Percentiles rank a stretch among this genome's conserved stretches.
phyloP scores from a whole-genome alignment of 2,888 invertebrate species.

The Acanthoscelides obtectus region DNA sequence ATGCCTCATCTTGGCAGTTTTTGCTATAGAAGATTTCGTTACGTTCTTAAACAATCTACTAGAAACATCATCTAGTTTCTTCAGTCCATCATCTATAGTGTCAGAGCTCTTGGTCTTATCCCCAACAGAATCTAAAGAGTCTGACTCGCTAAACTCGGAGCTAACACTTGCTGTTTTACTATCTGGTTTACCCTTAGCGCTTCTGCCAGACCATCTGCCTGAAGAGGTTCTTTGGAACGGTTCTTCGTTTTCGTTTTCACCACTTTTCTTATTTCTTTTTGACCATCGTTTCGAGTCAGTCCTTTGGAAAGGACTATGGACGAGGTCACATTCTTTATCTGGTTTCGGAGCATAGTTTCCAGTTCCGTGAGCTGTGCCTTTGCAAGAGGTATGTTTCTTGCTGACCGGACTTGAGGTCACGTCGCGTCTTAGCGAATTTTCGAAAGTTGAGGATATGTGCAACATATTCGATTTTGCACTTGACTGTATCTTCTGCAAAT shows the following conservation, averaged over 20 bases:
- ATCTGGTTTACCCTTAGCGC: constrained; percentile 28
- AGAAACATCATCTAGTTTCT: constrained; percentile 36
- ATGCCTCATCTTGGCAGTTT: constrained; percentile 57
- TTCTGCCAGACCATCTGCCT: constrained; percentile 18
- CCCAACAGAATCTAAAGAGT: constrained; percentile 54
- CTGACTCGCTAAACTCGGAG: constrained; percentile 63
- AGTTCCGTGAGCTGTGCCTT: constrained; percentile 67
- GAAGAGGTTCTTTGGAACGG: constrained; percentile 27
- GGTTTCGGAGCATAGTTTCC: constrained; percentile 15
- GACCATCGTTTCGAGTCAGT: constrained; percentile 51
- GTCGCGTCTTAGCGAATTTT: constrained; percentile 55
- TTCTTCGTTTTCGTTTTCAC: constrained; percentile 8
- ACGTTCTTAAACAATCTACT: constrained; percentile 54
- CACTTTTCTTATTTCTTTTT: constrained; percentile 36
- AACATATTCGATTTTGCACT: too few species aligned
- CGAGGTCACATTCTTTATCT: constrained; percentile 15
- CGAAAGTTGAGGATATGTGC: constrained; percentile 49
- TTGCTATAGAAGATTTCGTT: constrained; percentile 58
- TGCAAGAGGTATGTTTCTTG: constrained; percentile 66
- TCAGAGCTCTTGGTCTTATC: constrained; percentile 27
- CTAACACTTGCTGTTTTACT: constrained; percentile 55
- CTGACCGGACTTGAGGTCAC: constrained; percentile 41
- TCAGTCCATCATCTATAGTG: constrained; percentile 21
- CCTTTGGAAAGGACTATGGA: constrained; percentile 48
- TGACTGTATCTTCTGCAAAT: too few species aligned